These are phyloP conservation scores for Trachurus trachurus DNA, from an alignment of 2,797 vertebrate species.

Conservation along the genomic window DNA sequence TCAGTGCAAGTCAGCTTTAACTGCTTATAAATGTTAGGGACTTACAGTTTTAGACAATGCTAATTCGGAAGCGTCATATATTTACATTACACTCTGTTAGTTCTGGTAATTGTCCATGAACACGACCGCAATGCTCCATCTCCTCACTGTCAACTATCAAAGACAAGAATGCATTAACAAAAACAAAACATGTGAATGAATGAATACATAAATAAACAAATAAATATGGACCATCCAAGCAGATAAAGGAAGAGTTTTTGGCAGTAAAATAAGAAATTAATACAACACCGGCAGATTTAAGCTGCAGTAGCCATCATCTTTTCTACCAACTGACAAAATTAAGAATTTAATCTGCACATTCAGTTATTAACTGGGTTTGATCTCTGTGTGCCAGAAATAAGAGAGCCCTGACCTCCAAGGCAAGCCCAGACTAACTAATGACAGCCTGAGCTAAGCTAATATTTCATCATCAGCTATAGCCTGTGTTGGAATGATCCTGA, in stretches of 20 bases:
- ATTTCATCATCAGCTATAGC: constrained; percentile 84
- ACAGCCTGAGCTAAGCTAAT: constrained; percentile 80
- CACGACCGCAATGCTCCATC: background rate
- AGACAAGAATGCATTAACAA: background rate
- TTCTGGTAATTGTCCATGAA: background rate
- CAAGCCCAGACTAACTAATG: constrained; percentile 81
- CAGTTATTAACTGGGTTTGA: constrained; percentile 61
- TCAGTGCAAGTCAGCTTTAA: background rate
- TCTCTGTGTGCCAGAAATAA: constrained; percentile 50
- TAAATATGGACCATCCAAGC: background rate
- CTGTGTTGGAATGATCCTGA: constrained; percentile 79
- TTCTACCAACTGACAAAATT: constrained; percentile 29
- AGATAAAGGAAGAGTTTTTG: background rate
- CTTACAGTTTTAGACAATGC: background rate
- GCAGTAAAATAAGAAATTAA: background rate
- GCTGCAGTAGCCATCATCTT: constrained; percentile 1
- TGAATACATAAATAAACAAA: background rate
- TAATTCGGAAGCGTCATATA: background rate
- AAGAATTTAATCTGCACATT: constrained; percentile 45
- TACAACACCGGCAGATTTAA: background rate
- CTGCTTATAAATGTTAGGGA: background rate
- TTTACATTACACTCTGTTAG: background rate
- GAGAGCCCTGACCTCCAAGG: constrained; percentile 80
- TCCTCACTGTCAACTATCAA: constrained; percentile 3
- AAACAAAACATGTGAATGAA: no score